Conservation (phyloP, 2,113 vertebrate genomes). For the Psephotus haematonotus region DNA sequence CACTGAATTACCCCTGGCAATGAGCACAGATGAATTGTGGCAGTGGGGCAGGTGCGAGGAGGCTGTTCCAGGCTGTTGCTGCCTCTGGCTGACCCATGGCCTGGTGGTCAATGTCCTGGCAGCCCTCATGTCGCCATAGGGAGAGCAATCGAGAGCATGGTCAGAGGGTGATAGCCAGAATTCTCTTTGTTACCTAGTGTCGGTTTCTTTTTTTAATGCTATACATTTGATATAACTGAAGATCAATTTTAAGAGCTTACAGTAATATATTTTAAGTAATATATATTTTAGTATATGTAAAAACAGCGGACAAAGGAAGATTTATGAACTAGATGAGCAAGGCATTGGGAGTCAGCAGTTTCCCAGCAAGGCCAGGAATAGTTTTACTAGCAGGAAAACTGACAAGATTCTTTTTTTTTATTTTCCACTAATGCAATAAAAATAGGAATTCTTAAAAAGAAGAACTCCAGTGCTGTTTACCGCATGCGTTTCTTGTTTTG, state of each 20-base stretch:
- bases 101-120: background rate
- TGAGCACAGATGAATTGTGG: background rate
- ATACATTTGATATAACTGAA: constrained; percentile 72
- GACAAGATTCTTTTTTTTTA: constrained; percentile 27
- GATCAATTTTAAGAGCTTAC: constrained; percentile 75
- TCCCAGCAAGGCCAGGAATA: constrained; percentile 39
- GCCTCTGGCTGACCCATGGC: background rate
- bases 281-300: constrained; percentile 82
- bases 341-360: constrained; percentile 40
- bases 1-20: fast-evolving
- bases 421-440: constrained; percentile 74
- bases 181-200: background rate
- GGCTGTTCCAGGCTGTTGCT: background rate
- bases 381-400: constrained; percentile 38
- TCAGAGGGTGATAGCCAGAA: background rate
- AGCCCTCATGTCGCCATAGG: background rate
- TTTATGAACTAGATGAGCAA: constrained; percentile 49
- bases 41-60: background rate
- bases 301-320: constrained; percentile 43
- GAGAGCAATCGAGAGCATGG: background rate
- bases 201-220: constrained; percentile 49
- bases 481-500: constrained; percentile 32
- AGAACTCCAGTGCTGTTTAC: constrained; percentile 59
- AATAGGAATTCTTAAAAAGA: constrained; percentile 54
- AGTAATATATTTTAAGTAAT: constrained; percentile 87